These are phyloP conservation scores for Agrochola macilenta DNA, from an alignment of 2,888 invertebrate species.

Conservation along the genomic window DNA sequence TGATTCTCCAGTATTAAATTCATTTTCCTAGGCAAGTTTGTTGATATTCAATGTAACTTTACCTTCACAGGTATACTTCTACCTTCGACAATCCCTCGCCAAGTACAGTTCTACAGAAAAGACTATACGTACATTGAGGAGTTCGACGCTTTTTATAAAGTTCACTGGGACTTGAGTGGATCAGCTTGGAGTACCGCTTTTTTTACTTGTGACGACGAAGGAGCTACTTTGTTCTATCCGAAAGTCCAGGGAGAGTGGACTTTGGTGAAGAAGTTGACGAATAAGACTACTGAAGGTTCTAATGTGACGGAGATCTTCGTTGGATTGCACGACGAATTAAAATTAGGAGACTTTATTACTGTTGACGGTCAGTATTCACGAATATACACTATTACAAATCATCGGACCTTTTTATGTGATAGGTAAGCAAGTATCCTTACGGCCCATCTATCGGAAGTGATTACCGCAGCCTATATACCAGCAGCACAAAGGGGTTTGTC, in stretches of 20 bases:
- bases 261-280: slow-evolving; percentile 66
- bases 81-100: slow-evolving; percentile 51
- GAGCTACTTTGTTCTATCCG: slow-evolving; percentile 73
- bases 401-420: neutral
- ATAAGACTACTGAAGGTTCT: slow-evolving; percentile 36
- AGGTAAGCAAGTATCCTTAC: neutral
- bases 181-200: slow-evolving; percentile 69
- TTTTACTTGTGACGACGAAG: slow-evolving; percentile 73
- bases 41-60: neutral
- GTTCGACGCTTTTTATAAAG: slow-evolving; percentile 55
- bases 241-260: slow-evolving; percentile 69
- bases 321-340: slow-evolving; percentile 72
- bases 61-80: slow-evolving; percentile 55
- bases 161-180: slow-evolving; percentile 64
- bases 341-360: slow-evolving; percentile 56
- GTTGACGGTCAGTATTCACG: slow-evolving; percentile 70
- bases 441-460: neutral
- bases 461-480: neutral
- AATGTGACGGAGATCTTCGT: slow-evolving; percentile 71
- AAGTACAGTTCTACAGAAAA: slow-evolving; percentile 70
- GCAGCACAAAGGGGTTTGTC: neutral
- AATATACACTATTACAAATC: neutral
- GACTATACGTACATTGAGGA: slow-evolving; percentile 74
- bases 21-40: neutral
- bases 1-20: neutral